These are phyloP conservation scores for Parotia lawesii DNA, from an alignment of 2,113 vertebrate species.

Conservation along the genomic window DNA sequence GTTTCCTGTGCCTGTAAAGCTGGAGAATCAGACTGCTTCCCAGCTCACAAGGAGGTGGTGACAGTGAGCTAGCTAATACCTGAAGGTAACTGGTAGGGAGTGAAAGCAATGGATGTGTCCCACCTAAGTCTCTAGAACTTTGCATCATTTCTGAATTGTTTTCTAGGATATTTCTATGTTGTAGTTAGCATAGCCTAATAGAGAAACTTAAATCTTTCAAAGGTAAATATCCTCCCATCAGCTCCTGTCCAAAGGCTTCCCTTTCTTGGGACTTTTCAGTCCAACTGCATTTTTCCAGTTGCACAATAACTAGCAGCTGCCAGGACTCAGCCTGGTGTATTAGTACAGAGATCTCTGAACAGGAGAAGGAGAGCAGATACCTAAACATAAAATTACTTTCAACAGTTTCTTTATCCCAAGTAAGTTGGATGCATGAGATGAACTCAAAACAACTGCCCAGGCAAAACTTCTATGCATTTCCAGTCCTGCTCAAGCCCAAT, in stretches of 20 bases:
- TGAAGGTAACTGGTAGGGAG: neutral
- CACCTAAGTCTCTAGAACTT: neutral
- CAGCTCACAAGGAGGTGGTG: neutral
- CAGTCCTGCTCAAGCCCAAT: neutral
- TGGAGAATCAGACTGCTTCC: neutral
- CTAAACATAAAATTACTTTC: neutral
- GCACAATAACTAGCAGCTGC: neutral
- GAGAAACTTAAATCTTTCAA: neutral
- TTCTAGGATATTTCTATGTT: neutral
- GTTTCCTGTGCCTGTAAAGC: neutral
- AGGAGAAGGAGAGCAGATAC: neutral
- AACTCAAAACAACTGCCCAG: neutral
- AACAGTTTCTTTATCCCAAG: neutral
- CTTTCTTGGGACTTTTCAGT: neutral
- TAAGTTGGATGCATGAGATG: neutral
- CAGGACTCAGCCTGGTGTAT: neutral
- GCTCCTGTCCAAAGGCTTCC: neutral
- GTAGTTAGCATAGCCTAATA: neutral
- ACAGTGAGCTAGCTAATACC: neutral
- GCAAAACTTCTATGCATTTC: neutral
- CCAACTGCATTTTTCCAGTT: neutral
- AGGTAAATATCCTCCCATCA: neutral
- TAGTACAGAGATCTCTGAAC: neutral
- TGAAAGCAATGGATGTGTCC: neutral
- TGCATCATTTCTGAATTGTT: neutral